Evolutionary conservation across 2,888 invertebrate genomes (phyloP), one percentile per base, ranked within the genome.

Genomic region (Brachyopa scutellaris): DNA sequence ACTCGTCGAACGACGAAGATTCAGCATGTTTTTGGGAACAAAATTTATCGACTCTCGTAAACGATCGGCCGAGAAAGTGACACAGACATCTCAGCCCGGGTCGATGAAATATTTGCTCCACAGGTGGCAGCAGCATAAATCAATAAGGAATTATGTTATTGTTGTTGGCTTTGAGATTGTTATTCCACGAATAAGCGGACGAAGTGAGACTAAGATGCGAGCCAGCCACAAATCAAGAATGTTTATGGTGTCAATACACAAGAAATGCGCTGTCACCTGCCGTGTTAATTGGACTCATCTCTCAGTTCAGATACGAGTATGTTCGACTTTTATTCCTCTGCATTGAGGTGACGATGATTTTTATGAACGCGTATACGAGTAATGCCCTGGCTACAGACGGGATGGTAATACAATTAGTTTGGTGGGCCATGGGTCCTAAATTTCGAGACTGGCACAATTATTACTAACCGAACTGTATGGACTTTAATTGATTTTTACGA

Each of bases 321-420:
- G 53, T 61, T 61, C 61, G 67, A 67, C 45, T 67, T 79, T 79
- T 67, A 67, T 79, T 47, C 45, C 11, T 31, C 4, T 62, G 47
- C 36, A 45, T 62, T 74, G 31, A 80, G 80, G 80, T 80, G 80
- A 69, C 69, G 80, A 80, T 76, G 80, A 80, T 74, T 74, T 79
- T 72, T 78, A 74, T 78, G 29, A 38, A 57, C n/a, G n/a, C n/a
- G n/a, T n/a, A n/a, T n/a, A n/a, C n/a, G n/a, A n/a, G n/a, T n/a
- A n/a, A 45, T 38, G 19, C 33, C 15, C 38, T 26, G 21, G 2
- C 42, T 23, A 3, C 42, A 53, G 59, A 11, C 21, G 23, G 17
- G 38, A 38, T 36, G 36, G 0, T 17, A 17, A 31, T 33, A 6
- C n/a, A 40, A 40, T 21, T 40, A 49, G 33, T 21, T n/a, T n/a